Evolutionary conservation across 2,113 vertebrate genomes (phyloP), one percentile per base, ranked within the genome.

Genomic region (Anarrhichthys ocellatus): DNA sequence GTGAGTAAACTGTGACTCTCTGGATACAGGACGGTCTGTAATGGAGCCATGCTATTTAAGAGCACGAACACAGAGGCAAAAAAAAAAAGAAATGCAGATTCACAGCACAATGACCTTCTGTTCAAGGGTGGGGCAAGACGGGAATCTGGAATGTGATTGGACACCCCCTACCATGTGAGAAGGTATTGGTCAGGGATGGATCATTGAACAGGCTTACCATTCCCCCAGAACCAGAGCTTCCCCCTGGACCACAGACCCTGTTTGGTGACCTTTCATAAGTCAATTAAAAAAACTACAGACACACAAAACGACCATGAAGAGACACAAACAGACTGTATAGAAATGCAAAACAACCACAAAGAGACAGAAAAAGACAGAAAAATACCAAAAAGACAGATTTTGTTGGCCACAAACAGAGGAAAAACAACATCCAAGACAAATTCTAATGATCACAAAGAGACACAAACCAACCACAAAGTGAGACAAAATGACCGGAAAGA

Each of bases 11-110:
- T 29, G 44, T 27, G 56, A 70, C 73, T 74, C 22, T 34, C 22
- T 11, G 52, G 68, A 62, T 64, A 64, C 81, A 82, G 59, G 42
- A 40, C 4, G 3, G 44, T 34, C 20, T 68, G 62, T 76, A 59
- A 77, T n/a, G 42, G 22, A 58, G 58, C 5, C 44, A 7, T 5
- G n/a, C 34, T 15, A 50, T 40, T 64, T 15, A 65, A 24, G 22
- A 52, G 15, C 11, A 2, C 6, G 6, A 56, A 70, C 29, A 46
- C 9, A 32, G 48, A 50, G 34, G 44, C 1, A 20, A 36, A 34
- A 34, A 34, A 1, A 0, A 6, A 34, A 44, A 44, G 1, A 52
- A 32, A 63, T 1, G 2, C 20, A 68, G 42, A 40, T 58, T 73
- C 15, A 63, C 46, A 64, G 42, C 8, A 44, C 18, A 20, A 20